Percentiles rank a stretch among this genome's conserved stretches.
These are phyloP conservation scores for Otis tarda DNA, from an alignment of 2,113 vertebrate genomes.

Conservation along the genomic window DNA sequence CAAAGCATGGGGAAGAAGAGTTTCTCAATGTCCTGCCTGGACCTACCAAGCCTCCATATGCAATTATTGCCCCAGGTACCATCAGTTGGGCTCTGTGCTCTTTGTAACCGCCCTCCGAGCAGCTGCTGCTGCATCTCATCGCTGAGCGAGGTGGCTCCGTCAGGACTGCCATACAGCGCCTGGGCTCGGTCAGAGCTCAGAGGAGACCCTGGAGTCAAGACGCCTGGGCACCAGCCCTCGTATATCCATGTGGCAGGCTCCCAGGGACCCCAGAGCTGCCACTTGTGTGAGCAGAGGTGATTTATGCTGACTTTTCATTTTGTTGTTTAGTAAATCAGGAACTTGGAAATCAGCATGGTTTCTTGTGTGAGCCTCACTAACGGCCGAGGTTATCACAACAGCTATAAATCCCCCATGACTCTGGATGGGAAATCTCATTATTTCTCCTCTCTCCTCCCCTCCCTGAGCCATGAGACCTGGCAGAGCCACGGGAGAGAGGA, in stretches of 20 bases:
- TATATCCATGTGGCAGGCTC: background rate
- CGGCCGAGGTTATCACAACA: slow-evolving; percentile 73
- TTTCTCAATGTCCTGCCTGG: background rate
- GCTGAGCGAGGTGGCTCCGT: background rate
- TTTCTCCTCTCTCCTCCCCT: slow-evolving; percentile 53
- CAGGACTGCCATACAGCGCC: background rate
- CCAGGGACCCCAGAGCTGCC: slow-evolving; percentile 10
- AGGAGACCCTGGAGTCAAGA: background rate
- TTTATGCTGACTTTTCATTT: slow-evolving; percentile 52
- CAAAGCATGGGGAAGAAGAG: background rate
- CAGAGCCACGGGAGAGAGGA: slow-evolving; percentile 44
- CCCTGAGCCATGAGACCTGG: slow-evolving; percentile 56
- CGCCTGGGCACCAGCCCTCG: accelerated
- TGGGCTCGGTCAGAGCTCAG: background rate
- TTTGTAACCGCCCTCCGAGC: background rate
- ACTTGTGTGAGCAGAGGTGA: slow-evolving; percentile 26
- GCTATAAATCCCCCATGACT: slow-evolving; percentile 66
- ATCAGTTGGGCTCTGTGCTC: background rate
- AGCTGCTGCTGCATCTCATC: background rate
- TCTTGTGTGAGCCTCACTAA: slow-evolving; percentile 24
- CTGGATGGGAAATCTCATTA: slow-evolving; percentile 74
- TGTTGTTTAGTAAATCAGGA: slow-evolving; percentile 56
- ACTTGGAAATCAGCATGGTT: slow-evolving; percentile 53
- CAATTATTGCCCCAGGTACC: background rate
- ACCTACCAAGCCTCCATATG: background rate